A percentile compares a stretch with the other conserved stretches of the same genome.
phyloP scores from a whole-genome alignment of 2,797 vertebrate species.

The Premnoplex brunnescens region DNA sequence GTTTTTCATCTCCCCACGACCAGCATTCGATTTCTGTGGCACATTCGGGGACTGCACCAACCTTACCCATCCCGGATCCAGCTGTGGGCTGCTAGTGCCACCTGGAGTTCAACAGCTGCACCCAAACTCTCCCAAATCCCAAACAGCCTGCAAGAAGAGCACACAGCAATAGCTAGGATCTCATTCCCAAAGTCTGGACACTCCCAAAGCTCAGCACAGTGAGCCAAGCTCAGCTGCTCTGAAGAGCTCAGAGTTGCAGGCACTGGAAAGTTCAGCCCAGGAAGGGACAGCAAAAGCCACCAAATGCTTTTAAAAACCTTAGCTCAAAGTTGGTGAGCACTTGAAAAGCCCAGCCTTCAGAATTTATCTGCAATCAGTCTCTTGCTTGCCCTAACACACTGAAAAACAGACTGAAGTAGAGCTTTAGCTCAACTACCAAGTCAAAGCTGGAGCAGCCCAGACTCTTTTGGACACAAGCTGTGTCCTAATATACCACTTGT shows the following conservation, averaged over 20 bases:
- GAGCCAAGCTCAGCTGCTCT: neutral
- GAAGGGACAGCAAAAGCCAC: neutral
- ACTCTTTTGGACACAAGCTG: neutral
- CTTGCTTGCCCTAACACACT: neutral
- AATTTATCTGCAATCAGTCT: neutral
- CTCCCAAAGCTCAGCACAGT: neutral
- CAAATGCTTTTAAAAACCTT: neutral
- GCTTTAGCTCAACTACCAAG: neutral
- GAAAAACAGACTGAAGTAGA: neutral
- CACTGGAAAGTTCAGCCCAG: neutral
- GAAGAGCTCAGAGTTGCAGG: neutral
- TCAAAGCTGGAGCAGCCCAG: neutral
- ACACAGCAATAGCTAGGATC: neutral
- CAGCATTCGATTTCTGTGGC: neutral
- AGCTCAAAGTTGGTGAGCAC: neutral
- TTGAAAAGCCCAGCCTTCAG: neutral
- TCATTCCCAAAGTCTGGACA: neutral
- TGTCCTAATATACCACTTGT: neutral
- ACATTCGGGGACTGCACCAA: neutral
- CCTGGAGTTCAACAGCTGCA: constrained; percentile 7
- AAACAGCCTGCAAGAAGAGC: neutral
- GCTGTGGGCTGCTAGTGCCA: constrained; percentile 34
- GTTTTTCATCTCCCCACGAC: neutral
- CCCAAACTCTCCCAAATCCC: neutral
- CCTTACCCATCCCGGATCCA: neutral